phyloP scores from a whole-genome alignment of 2,888 invertebrate species.

The Hemicrepidius hirtus region DNA sequence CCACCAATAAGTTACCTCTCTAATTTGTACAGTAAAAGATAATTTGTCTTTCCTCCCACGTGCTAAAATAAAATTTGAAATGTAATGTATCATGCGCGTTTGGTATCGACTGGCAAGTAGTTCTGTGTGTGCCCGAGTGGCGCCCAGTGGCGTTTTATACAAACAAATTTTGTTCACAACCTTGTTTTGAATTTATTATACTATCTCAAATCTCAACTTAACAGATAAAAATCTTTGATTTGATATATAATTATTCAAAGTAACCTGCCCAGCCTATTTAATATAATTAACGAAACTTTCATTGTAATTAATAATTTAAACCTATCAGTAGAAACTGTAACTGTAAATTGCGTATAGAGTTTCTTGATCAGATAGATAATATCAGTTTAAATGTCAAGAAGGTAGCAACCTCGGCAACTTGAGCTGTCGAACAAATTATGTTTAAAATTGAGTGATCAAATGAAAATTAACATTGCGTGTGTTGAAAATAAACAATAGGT shows the following conservation, averaged over 20 bases:
- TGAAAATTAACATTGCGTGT: constrained; percentile 14
- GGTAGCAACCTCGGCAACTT: constrained; percentile 1
- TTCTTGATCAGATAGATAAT: neutral
- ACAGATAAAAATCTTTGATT: too few species aligned
- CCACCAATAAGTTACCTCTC: too few species aligned
- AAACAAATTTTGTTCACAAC: neutral
- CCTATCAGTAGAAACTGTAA: too few species aligned
- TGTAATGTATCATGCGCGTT: constrained; percentile 30
- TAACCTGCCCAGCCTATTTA: too few species aligned
- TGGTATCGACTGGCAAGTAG: constrained; percentile 36
- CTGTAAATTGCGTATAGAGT: neutral
- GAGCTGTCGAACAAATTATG: constrained; percentile 20
- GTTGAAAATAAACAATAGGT: constrained; percentile 29
- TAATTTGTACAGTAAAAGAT: too few species aligned
- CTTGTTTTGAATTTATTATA: neutral
- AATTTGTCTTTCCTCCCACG: constrained; percentile 29
- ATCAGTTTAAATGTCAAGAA: constrained; percentile 8
- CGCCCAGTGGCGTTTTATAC: constrained; percentile 37
- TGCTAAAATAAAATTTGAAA: constrained; percentile 21
- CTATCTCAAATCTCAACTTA: neutral
- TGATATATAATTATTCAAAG: too few species aligned
- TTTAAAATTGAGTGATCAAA: constrained; percentile 20
- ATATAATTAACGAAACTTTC: too few species aligned
- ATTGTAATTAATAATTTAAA: neutral
- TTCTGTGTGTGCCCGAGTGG: constrained; percentile 30